Evolutionary conservation across 2,888 invertebrate species (phyloP), one percentile per base, ranked within the genome.

Genomic region (Tholera decimalis): DNA sequence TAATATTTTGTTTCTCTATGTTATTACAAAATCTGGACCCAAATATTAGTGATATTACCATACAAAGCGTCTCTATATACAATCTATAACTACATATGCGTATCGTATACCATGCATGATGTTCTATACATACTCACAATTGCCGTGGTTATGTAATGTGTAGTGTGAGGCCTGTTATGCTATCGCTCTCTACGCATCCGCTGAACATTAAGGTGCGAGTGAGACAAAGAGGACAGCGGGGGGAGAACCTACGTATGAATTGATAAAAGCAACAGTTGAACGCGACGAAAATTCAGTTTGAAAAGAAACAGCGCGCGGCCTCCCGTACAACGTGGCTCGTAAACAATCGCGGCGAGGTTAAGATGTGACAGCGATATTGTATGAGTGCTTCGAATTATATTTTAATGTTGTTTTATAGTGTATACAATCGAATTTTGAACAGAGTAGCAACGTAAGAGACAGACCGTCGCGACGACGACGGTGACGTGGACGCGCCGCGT

Each of bases 261-360:
- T 95, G 93, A 95, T 95, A 95, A 93, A 95, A 95, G 92, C 95
- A 92, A 94, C 93, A 90, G 93, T 91, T 90, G 91, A 89, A 90
- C 91, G 88, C 88, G 84, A 88, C 91, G 87, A 92, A 93, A 93
- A 92, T 91, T 95, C 92, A 95, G 95, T 95, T 91, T 85, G 90
- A 80, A 88, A 89, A 87, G 88, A 88, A 90, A 88, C 90, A 85
- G 85, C 87, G 90, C 81, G 87, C 79, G 85, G 88, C 75, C 85
- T 84, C 77, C 87, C 85, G 87, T 88, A 85, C 83, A 77, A 83
- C 85, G 86, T 82, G 76, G 79, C 75, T 85, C 74, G 81, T 81
- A 75, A 77, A 84, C 81, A 83, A 79, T 67, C 90, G 90, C 90
- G 89, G 81, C 92, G 89, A 88, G 87, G 86, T 86, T 91, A 93